These are phyloP conservation scores for Lerema accius DNA, from an alignment of 1,140 invertebrate species.

Conservation along the genomic window DNA sequence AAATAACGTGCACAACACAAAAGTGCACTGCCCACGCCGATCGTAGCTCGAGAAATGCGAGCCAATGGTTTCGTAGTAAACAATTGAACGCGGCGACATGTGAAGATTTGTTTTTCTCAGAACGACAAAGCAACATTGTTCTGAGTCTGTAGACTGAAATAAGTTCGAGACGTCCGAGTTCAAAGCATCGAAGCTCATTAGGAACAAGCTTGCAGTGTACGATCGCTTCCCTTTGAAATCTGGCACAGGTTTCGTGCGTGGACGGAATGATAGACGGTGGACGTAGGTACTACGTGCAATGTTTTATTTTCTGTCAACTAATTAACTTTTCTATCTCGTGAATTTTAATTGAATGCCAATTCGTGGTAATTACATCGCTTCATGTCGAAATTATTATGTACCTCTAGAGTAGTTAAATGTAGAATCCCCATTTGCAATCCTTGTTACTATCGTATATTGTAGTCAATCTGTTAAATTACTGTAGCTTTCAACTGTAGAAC, in stretches of 20 bases:
- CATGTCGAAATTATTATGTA: no score
- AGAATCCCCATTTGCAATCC: no score
- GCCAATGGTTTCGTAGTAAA: conserved; percentile 29
- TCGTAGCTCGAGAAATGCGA: conserved; percentile 19
- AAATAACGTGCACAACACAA: no score
- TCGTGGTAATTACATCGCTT: no score
- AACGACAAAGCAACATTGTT: conserved; percentile 31
- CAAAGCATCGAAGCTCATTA: conserved; percentile 28
- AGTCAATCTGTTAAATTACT: no score
- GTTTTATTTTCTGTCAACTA: background rate
- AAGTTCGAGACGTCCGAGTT: conserved; percentile 25
- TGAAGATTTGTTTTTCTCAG: conserved; percentile 33
- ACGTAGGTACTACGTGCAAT: background rate
- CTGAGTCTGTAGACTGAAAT: conserved; percentile 22
- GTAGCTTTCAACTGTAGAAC: no score
- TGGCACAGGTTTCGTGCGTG: conserved; percentile 6
- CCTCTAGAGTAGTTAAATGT: no score
- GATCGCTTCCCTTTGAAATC: conserved; percentile 20
- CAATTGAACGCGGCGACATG: conserved; percentile 23
- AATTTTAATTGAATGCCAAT: background rate
- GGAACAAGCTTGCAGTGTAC: conserved; percentile 17
- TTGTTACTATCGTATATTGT: no score
- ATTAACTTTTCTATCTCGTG: background rate
- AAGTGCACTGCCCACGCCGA: conserved; percentile 10
- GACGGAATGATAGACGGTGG: background rate